Base-by-base conservation (phyloP, 1,140 invertebrate species). In the Heliothis subflexa region DNA sequence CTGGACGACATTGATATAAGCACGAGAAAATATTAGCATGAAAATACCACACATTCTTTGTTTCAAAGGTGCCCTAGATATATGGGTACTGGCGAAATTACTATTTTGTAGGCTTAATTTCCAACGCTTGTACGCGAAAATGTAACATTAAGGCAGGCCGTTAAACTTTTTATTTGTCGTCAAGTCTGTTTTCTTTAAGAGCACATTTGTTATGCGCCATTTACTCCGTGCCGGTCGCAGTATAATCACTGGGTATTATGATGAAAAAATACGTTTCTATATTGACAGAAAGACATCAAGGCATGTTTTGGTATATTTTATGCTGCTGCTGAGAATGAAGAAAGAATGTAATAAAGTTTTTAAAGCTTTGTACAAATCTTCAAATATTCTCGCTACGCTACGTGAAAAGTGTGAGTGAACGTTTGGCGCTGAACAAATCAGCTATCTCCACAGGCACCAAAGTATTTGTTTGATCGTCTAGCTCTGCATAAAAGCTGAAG, bases 51-150 rank as follows among this genome's bases (percentile, higher is more conserved):
- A 47, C 40, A 33, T 47, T 66, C 62, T 66, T 66, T 66, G 62
- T 66, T 66, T 47, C 40, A 66, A n/a, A 21, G 40, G 16, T 49
- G 47, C 47, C 62, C 40, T 47, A 66, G 62, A 66, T 66, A 47
- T 66, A 40, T 40, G 33, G 33, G 33, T 40, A 21, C 62, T 16
- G n/a, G n/a, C 47, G 16, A 66, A 66, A 66, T 66, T 66, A 66
- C 40, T 21, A 66, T 66, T 66, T 66, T 66, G 62, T 66, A 45
- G 62, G 62, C n/a, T 66, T 66, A 5, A 66, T 66, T 66, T 21
- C 21, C 4, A 40, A 10, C 62, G 33, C 10, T 66, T 47, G 40
- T 62, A 45, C 16, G 33, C 61, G 40, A 45, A n/a, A n/a, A 45
- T 16, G 33, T 62, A 21, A 64, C n/a, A 18, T 64, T 47, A 66